Evolutionary conservation across 2,888 invertebrate genomes (phyloP).

Genomic region (Petrolisthes manimaculis): DNA sequence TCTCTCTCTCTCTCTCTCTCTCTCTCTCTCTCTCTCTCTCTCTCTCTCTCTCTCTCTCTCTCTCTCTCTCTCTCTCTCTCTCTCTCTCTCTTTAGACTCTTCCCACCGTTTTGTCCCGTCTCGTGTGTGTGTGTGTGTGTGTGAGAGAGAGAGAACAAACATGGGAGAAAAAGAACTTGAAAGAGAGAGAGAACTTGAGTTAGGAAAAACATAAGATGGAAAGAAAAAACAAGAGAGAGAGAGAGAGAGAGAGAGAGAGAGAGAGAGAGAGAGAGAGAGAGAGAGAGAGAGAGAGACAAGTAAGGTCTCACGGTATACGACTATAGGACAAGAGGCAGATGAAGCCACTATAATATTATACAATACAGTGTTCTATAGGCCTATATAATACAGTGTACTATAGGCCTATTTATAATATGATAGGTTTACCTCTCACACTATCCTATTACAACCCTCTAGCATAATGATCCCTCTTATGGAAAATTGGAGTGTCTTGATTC

Average conservation of each 20-base stretch:
- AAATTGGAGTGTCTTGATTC: too few relatives aligned
- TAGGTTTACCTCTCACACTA: too few relatives aligned
- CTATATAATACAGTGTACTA: too few relatives aligned
- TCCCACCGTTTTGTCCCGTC: background rate
- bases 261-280: constrained; percentile 10
- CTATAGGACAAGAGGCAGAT: too few relatives aligned
- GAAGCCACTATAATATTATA: too few relatives aligned
- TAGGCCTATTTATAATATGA: too few relatives aligned
- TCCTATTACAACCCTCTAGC: too few relatives aligned
- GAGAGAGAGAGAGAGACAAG: background rate
- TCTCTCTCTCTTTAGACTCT: constrained; percentile 4
- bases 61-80: background rate
- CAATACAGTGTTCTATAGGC: too few relatives aligned
- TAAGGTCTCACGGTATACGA: too few relatives aligned
- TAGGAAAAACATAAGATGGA: background rate
- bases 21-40: background rate
- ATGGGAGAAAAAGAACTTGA: background rate
- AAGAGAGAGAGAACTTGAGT: background rate
- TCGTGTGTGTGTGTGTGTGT: background rate
- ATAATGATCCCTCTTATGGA: too few relatives aligned
- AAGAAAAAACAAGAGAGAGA: background rate
- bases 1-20: background rate
- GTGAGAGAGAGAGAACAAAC: background rate
- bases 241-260: constrained; percentile 9
- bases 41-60: background rate